These are phyloP conservation scores for Junonia oenone DNA, from an alignment of 2,888 invertebrate genomes.

Conservation along the genomic window DNA sequence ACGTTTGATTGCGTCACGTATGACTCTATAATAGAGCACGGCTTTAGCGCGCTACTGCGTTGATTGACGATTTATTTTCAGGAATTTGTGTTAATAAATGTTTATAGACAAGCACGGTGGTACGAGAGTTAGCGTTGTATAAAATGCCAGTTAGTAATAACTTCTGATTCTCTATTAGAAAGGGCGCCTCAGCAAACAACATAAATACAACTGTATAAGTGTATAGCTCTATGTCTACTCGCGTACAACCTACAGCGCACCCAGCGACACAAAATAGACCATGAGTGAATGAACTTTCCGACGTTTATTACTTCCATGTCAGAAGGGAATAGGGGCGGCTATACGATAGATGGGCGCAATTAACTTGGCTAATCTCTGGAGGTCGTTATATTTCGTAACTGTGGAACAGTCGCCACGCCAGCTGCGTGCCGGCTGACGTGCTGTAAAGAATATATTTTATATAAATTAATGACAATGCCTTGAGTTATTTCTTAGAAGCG, in stretches of 20 bases:
- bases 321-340: constrained; percentile 38
- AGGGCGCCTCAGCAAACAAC: constrained; percentile 15
- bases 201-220: constrained; percentile 8
- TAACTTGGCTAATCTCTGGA: constrained; percentile 14
- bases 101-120: no score
- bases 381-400: constrained; percentile 7
- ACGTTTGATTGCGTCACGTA: not conserved
- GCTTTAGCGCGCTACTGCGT: not conserved
- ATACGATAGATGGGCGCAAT: constrained; percentile 48
- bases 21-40: not conserved
- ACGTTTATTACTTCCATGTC: constrained; percentile 45
- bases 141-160: no score
- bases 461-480: constrained; percentile 75
- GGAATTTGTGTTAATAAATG: no score
- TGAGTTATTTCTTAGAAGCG: constrained; percentile 71
- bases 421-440: constrained; percentile 47
- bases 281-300: constrained; percentile 61
- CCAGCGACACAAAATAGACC: constrained; percentile 42
- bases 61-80: no score
- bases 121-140: no score
- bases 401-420: constrained; percentile 29
- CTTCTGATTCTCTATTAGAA: not conserved
- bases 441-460: constrained; percentile 63
- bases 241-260: constrained; percentile 6
- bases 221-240: constrained; percentile 12